phyloP scores from a whole-genome alignment of 2,797 vertebrate genomes.

The Eulemur rubriventer region DNA sequence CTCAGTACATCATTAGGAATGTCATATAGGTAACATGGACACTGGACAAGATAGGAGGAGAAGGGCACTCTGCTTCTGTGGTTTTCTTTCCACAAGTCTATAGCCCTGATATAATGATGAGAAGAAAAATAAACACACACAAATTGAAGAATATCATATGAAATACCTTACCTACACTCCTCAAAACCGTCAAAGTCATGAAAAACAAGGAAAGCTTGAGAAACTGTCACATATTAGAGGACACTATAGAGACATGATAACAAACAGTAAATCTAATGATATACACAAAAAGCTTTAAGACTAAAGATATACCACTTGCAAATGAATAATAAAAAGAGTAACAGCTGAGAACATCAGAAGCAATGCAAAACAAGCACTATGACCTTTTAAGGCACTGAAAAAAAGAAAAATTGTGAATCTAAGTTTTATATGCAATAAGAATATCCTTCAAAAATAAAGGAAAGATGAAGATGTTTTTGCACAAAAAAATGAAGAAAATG shows the following conservation, averaged over 20 bases:
- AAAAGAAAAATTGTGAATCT: not conserved
- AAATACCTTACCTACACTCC: not conserved
- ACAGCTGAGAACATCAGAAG: not conserved
- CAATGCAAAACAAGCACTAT: not conserved
- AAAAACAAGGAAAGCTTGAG: not conserved
- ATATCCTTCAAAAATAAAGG: not conserved
- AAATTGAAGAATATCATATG: not conserved
- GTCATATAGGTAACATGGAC: not conserved
- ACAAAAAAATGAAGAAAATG: not conserved
- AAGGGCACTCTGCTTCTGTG: not conserved
- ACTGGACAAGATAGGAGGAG: not conserved
- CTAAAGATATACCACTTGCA: not conserved
- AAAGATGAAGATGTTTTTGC: not conserved
- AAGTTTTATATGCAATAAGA: not conserved
- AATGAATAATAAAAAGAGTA: not conserved
- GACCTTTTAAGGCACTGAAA: not conserved
- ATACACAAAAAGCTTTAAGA: not conserved
- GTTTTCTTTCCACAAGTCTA: not conserved
- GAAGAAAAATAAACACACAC: not conserved
- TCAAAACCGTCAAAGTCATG: not conserved
- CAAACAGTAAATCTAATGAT: not conserved
- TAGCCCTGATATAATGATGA: not conserved
- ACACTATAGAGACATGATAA: not conserved
- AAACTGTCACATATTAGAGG: not conserved
- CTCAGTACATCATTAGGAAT: not conserved